Percentiles rank a stretch among this genome's conserved stretches.
Evolutionary conservation across 2,113 vertebrate species (phyloP).

Genomic region (Corythornis cristatus): DNA sequence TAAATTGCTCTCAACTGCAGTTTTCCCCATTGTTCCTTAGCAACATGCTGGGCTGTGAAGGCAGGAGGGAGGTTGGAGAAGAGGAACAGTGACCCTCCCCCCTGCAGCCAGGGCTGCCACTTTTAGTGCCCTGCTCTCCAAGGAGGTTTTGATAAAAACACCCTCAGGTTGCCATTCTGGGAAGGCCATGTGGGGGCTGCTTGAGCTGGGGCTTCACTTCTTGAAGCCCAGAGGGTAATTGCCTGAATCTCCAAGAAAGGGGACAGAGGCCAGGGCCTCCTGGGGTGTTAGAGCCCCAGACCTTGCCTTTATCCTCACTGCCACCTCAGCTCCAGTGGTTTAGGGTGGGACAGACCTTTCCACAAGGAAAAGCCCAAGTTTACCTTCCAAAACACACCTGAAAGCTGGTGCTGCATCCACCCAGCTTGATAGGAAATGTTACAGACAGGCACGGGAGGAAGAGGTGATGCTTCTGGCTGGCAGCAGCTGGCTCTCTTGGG

Average conservation of each 20-base stretch:
- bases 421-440: neutral
- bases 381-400: neutral
- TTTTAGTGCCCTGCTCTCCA: neutral
- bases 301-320: neutral
- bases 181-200: neutral
- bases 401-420: neutral
- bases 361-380: neutral
- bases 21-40: neutral
- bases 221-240: neutral
- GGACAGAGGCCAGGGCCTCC: neutral
- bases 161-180: neutral
- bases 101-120: neutral
- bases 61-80: neutral
- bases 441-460: neutral
- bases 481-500: neutral
- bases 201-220: neutral
- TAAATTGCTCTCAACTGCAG: constrained; percentile 27
- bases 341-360: neutral
- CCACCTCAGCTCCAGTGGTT: neutral
- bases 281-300: too few relatives aligned
- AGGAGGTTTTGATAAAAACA: neutral
- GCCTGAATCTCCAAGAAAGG: neutral
- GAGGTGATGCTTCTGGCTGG: neutral
- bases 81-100: neutral
- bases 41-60: neutral